Conservation (phyloP, 2,113 vertebrate genomes). For the Xiphorhynchus elegans region DNA sequence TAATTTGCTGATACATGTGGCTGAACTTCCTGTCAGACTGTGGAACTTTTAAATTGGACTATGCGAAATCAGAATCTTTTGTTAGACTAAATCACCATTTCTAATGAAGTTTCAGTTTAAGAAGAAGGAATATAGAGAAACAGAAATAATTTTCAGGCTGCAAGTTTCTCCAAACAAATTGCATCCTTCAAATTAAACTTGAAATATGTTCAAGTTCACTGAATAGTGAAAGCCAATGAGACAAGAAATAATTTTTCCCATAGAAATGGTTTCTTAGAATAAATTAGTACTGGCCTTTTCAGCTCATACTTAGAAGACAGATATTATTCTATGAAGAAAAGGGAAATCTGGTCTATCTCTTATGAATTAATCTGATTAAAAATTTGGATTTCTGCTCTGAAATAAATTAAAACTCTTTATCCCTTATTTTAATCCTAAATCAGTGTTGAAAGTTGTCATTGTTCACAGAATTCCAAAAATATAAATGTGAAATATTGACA, state of each 20-base stretch:
- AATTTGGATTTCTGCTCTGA: not conserved
- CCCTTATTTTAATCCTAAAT: not conserved
- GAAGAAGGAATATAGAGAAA: not conserved
- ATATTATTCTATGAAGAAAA: not conserved
- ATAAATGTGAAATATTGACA: not conserved
- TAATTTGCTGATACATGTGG: not conserved
- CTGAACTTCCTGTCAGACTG: not conserved
- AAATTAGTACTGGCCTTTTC: not conserved
- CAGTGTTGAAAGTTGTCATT: not conserved
- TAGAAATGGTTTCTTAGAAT: not conserved
- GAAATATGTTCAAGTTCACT: not conserved
- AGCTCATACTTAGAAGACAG: not conserved
- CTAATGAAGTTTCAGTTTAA: not conserved
- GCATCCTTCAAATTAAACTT: not conserved
- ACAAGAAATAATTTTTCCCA: not conserved
- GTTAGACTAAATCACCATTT: not conserved
- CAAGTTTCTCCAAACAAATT: not conserved
- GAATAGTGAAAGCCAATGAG: not conserved
- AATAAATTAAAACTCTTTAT: not conserved
- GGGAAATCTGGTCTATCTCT: not conserved
- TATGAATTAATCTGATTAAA: not conserved
- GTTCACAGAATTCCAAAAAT: not conserved
- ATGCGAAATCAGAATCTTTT: not conserved
- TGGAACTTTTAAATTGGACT: not conserved
- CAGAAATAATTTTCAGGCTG: not conserved